A percentile compares a stretch with the other conserved stretches of the same genome.
phyloP scores from a whole-genome alignment of 2,113 vertebrate genomes.

The Dipodomys stephensi region DNA sequence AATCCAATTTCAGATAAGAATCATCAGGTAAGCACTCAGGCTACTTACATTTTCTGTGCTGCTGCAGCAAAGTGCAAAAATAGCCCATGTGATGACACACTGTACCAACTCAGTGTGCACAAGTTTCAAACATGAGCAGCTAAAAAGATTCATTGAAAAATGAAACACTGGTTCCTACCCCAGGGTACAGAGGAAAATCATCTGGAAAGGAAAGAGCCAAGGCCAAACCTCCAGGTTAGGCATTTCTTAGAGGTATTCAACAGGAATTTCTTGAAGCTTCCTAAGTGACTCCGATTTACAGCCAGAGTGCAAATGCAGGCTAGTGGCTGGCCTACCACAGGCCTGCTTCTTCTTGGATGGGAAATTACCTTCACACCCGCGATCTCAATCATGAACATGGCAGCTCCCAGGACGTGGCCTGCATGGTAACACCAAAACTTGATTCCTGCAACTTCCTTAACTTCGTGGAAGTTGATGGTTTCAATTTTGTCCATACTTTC shows the following conservation, averaged over 20 bases:
- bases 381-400: conserved; percentile 99
- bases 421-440: conserved; percentile 99
- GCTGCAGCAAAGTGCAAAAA: not conserved
- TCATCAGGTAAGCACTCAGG: not conserved
- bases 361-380: conserved; percentile 95
- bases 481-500: conserved; percentile 99
- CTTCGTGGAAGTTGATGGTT: conserved; percentile 99
- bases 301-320: not conserved
- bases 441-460: conserved; percentile 98
- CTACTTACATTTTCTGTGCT: not conserved
- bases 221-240: not conserved
- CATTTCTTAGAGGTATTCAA: not conserved
- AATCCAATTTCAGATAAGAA: not conserved
- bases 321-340: too few species aligned
- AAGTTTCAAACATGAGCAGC: not conserved
- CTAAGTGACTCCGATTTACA: not conserved
- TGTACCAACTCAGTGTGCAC: not conserved
- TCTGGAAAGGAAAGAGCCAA: not conserved
- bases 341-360: not conserved
- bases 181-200: not conserved
- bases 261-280: not conserved
- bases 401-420: conserved; percentile 96
- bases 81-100: rapidly evolving
- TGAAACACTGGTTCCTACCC: not conserved
- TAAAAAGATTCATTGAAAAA: not conserved